Percentiles rank a stretch among this genome's conserved stretches.
Evolutionary conservation across 2,113 vertebrate species (phyloP).

Genomic region (Clarias magur): DNA sequence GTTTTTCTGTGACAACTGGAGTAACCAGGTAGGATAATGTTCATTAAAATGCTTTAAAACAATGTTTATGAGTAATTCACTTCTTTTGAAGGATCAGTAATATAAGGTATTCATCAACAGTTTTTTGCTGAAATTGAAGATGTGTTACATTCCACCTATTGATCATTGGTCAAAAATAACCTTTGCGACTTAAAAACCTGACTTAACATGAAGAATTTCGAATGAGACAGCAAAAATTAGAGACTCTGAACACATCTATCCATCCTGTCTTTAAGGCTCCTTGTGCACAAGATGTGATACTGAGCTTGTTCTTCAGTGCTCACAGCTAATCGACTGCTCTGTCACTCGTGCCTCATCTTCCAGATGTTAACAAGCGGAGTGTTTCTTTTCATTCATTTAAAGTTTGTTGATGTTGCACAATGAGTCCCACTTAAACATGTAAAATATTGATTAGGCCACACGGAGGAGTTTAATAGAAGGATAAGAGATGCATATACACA

Average conservation of each 20-base stretch:
- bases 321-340: not conserved
- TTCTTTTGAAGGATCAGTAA: too few species aligned
- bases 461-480: not conserved
- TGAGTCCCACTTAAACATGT: slow-evolving; percentile 26
- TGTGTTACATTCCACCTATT: too few species aligned
- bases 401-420: slow-evolving; percentile 6
- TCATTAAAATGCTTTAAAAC: too few species aligned
- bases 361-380: slow-evolving; percentile 40
- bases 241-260: not conserved
- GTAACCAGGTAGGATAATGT: too few species aligned
- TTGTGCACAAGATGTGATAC: not conserved
- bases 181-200: too few species aligned
- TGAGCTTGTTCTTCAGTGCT: not conserved
- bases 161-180: too few species aligned
- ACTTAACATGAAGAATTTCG: too few species aligned
- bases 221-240: not conserved
- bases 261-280: not conserved
- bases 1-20: too few species aligned
- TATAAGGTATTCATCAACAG: too few species aligned
- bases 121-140: too few species aligned
- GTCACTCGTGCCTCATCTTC: slow-evolving; percentile 17
- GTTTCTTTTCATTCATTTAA: slow-evolving; percentile 36
- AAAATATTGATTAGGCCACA: slow-evolving; percentile 44
- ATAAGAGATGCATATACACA: not conserved
- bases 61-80: too few species aligned